Evolutionary conservation across 2,113 vertebrate genomes (phyloP).

Genomic region (Origma solitaria): DNA sequence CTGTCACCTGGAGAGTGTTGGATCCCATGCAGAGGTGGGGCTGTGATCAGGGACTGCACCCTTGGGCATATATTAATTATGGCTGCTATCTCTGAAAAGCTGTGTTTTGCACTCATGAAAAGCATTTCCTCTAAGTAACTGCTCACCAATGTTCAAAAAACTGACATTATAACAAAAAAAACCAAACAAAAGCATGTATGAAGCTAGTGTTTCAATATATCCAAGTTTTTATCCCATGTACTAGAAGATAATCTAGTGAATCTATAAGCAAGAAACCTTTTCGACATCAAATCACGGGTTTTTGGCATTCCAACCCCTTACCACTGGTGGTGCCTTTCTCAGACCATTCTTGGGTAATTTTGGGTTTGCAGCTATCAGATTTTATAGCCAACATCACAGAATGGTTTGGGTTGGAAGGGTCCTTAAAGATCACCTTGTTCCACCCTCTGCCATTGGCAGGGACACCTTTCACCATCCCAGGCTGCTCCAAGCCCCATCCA

Average conservation of each 20-base stretch:
- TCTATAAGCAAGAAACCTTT: neutral
- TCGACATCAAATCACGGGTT: neutral
- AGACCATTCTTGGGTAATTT: neutral
- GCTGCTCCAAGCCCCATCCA: neutral
- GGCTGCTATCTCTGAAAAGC: neutral
- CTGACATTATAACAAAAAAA: too few relatives aligned
- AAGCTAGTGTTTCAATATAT: neutral
- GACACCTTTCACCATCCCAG: neutral
- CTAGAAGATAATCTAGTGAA: neutral
- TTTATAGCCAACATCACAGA: neutral
- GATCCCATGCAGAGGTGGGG: fast-evolving
- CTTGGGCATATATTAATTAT: fast-evolving
- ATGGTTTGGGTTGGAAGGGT: neutral
- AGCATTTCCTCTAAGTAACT: neutral
- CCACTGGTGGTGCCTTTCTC: neutral
- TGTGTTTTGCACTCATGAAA: neutral
- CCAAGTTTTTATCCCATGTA: neutral
- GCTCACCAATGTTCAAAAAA: neutral
- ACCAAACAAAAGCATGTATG: neutral
- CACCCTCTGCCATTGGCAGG: neutral
- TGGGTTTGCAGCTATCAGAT: neutral
- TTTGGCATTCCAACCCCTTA: neutral
- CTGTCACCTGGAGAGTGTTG: fast-evolving
- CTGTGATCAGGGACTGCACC: neutral
- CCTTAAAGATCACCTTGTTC: neutral